Conservation (phyloP, 2,113 vertebrate species). For the Cygnus atratus region DNA sequence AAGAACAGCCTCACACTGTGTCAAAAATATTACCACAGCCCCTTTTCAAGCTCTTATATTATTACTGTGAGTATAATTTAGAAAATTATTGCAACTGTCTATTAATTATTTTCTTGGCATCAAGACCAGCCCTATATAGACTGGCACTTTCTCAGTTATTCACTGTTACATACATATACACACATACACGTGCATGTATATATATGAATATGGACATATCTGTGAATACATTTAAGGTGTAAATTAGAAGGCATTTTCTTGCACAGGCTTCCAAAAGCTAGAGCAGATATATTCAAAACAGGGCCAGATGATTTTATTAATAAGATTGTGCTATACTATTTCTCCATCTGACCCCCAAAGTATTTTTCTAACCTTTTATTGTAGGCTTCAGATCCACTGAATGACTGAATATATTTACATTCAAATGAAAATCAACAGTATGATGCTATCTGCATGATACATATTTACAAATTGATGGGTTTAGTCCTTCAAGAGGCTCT, state of each 20-base stretch:
- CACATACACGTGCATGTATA: too few relatives aligned
- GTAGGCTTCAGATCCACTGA: background rate
- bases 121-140: background rate
- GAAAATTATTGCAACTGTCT: background rate
- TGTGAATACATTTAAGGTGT: background rate
- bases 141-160: background rate
- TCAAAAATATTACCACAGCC: background rate
- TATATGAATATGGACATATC: background rate
- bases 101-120: conserved; percentile 18
- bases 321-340: background rate
- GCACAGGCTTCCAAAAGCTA: background rate
- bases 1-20: background rate
- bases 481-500: background rate
- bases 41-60: background rate
- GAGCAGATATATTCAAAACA: background rate
- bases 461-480: background rate
- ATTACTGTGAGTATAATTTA: background rate
- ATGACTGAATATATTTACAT: background rate
- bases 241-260: background rate
- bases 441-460: background rate
- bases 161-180: background rate
- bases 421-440: background rate
- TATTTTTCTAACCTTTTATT: background rate
- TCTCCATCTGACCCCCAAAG: background rate
- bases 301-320: background rate